Percentiles rank a stretch among this genome's conserved stretches.
Evolutionary conservation across 2,113 vertebrate genomes (phyloP).

Genomic region (Prunella fulvescens): DNA sequence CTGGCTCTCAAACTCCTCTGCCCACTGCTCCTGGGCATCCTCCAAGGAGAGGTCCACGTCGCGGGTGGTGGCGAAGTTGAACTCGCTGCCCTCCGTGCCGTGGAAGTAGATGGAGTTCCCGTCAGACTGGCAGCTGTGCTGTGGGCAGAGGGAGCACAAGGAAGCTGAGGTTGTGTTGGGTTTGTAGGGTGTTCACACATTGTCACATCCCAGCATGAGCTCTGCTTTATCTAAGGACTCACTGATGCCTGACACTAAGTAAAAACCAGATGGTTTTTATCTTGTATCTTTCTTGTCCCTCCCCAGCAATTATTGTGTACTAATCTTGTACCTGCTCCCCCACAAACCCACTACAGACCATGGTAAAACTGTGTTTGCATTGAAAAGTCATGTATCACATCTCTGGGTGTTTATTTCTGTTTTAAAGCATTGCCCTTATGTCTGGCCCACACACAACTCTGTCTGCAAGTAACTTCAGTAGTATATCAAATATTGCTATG

Average conservation of each 20-base stretch:
- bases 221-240: not conserved
- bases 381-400: not conserved
- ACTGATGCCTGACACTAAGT: not conserved
- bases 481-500: not conserved
- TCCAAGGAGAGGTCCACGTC: slow-evolving; percentile 92
- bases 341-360: not conserved
- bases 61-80: slow-evolving; percentile 90
- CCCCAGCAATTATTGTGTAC: not conserved
- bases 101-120: slow-evolving; percentile 96
- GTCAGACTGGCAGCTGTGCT: slow-evolving; percentile 98
- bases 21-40: slow-evolving; percentile 91
- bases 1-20: slow-evolving; percentile 94
- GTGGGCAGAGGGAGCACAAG: slow-evolving; percentile 45
- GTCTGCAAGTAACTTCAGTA: not conserved
- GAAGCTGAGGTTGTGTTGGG: not conserved
- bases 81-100: slow-evolving; percentile 85
- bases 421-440: not conserved
- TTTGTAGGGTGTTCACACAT: not conserved
- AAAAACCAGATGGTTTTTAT: not conserved
- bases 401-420: not conserved
- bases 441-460: not conserved
- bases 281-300: not conserved
- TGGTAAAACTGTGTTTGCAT: not conserved
- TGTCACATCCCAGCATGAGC: slow-evolving; percentile 4
- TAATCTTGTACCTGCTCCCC: not conserved